These are phyloP conservation scores for Calosoma granatense DNA, from an alignment of 1,140 invertebrate species.

Conservation along the genomic window DNA sequence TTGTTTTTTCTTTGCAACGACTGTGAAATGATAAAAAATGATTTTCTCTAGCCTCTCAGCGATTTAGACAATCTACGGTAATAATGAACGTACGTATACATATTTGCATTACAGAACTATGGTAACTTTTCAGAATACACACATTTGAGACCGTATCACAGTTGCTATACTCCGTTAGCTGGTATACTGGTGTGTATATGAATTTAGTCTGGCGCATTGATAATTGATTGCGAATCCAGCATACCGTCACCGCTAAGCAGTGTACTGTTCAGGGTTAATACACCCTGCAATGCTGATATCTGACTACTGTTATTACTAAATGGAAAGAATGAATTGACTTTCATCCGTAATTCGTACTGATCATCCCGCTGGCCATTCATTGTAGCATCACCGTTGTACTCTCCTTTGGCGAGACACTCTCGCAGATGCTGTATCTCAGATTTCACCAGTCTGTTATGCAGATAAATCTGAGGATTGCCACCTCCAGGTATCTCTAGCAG, in stretches of 20 bases:
- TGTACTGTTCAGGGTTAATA: conserved; percentile 23
- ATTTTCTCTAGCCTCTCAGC: not conserved
- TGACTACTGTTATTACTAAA: conserved; percentile 30
- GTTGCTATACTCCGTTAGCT: too few species aligned
- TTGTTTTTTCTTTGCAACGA: too few species aligned
- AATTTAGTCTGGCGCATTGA: conserved; percentile 20
- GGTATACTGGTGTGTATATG: not conserved
- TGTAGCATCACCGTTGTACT: conserved; percentile 21
- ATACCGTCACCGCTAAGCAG: conserved; percentile 25
- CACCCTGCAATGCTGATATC: not conserved
- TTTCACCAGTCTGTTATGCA: conserved; percentile 43
- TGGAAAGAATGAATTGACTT: conserved; percentile 42
- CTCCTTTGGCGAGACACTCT: conserved; percentile 29
- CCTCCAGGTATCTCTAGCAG: conserved; percentile 70
- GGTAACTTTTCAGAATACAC: too few species aligned
- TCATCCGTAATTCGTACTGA: conserved; percentile 24
- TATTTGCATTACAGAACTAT: too few species aligned
- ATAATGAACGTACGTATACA: not conserved
- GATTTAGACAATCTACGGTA: not conserved
- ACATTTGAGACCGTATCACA: too few species aligned
- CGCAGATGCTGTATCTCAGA: conserved; percentile 45
- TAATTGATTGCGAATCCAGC: conserved; percentile 32
- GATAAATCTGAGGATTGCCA: conserved; percentile 56
- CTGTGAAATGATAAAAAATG: not conserved
- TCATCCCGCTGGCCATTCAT: conserved; percentile 26